Percentiles rank a stretch among this genome's conserved stretches.
These are phyloP conservation scores for Drosophila tristis DNA, from an alignment of 1,140 invertebrate genomes.

Conservation along the genomic window DNA sequence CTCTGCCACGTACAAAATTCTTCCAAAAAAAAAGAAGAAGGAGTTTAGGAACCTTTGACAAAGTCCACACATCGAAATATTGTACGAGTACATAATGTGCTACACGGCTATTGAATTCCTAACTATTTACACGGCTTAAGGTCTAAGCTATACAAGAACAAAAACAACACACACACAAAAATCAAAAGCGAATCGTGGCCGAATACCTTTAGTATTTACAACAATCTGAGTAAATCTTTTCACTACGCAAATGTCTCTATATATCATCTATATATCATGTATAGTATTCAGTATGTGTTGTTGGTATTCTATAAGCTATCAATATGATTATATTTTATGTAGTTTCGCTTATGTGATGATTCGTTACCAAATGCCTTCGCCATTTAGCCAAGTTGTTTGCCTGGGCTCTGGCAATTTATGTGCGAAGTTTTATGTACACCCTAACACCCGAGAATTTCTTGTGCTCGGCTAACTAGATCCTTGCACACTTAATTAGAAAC, in stretches of 20 bases:
- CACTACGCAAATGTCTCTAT: slow-evolving; percentile 18
- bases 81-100: slow-evolving; percentile 7
- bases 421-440: slow-evolving; percentile 51
- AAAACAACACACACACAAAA: slow-evolving; percentile 1
- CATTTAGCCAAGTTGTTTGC: slow-evolving; percentile 37
- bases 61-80: slow-evolving; percentile 34
- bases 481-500: slow-evolving; percentile 71
- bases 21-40: neutral
- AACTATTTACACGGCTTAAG: slow-evolving; percentile 46
- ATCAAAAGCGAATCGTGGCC: slow-evolving; percentile 8
- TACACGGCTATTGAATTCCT: neutral
- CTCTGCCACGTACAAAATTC: neutral
- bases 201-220: slow-evolving; percentile 38
- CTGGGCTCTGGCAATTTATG: slow-evolving; percentile 47
- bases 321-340: slow-evolving; percentile 25
- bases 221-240: slow-evolving; percentile 46
- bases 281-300: no score
- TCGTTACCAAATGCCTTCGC: slow-evolving; percentile 15
- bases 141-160: slow-evolving; percentile 30
- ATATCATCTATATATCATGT: no score
- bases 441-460: slow-evolving; percentile 31
- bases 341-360: slow-evolving; percentile 31
- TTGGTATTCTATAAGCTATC: slow-evolving; percentile 24
- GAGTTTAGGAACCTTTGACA: slow-evolving; percentile 38
- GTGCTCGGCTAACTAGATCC: slow-evolving; percentile 61